Evolutionary conservation across 1,140 invertebrate genomes (phyloP).

Genomic region (Tetramorium simillimum): DNA sequence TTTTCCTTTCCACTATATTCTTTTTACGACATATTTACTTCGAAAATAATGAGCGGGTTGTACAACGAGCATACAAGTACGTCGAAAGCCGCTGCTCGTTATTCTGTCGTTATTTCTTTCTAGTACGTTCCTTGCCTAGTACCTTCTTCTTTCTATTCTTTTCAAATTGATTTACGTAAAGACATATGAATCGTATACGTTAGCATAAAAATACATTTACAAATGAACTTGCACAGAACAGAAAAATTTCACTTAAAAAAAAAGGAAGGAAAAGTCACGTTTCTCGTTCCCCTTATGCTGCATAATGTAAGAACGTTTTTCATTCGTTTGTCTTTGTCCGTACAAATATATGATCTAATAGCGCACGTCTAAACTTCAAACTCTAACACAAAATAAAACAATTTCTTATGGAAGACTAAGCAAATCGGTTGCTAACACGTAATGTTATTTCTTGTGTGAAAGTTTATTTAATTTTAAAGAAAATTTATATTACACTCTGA

Average conservation of each 20-base stretch:
- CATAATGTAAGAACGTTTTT: background rate
- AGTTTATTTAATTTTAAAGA: background rate
- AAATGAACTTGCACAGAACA: conserved; percentile 17
- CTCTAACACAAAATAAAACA: background rate
- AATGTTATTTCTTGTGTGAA: background rate
- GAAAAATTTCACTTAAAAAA: background rate
- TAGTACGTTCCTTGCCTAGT: conserved; percentile 20
- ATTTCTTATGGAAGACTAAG: background rate
- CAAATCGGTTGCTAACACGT: background rate
- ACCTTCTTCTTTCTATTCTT: background rate
- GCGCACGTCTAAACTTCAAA: background rate
- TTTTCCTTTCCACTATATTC: conserved; percentile 16
- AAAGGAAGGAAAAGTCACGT: background rate
- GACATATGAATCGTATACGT: background rate
- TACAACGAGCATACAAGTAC: conserved; percentile 41
- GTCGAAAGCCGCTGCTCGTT: conserved; percentile 61
- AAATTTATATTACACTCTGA: background rate
- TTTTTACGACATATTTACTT: conserved; percentile 65
- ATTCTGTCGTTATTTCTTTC: conserved; percentile 65
- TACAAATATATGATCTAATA: background rate
- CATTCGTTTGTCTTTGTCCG: background rate
- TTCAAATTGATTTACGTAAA: conserved; percentile 36
- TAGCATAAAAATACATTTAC: background rate
- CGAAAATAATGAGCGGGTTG: conserved; percentile 69
- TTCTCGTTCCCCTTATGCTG: background rate